Conservation (phyloP, 2,797 vertebrate genomes). For the Neosilurus hyrtlii region DNA sequence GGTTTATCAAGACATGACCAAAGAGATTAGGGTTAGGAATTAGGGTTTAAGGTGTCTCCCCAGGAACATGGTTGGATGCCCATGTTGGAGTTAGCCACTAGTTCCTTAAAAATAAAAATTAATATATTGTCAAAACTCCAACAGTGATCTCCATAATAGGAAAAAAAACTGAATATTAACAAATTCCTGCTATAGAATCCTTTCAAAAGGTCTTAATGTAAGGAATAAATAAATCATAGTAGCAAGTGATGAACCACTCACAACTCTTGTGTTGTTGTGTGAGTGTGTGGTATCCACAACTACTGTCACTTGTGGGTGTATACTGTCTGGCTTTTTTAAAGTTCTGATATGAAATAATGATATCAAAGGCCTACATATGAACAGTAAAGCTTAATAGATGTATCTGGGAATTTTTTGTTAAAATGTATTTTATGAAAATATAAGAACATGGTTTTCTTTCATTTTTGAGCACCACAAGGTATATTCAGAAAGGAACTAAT, state of each 20-base stretch:
- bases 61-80: too few species aligned
- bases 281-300: background rate
- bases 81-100: too few species aligned
- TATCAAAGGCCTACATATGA: background rate
- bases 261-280: background rate
- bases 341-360: background rate
- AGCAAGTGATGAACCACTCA: background rate
- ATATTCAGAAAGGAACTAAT: background rate
- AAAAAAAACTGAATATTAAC: background rate
- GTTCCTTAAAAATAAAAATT: background rate
- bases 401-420: background rate
- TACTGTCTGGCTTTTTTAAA: background rate
- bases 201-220: background rate
- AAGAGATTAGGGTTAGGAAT: too few species aligned
- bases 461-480: background rate
- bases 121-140: background rate
- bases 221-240: background rate
- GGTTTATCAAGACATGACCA: too few species aligned
- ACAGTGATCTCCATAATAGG: background rate
- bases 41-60: too few species aligned
- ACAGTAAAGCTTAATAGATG: background rate
- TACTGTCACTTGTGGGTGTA: background rate
- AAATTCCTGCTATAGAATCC: background rate
- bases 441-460: background rate
- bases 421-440: background rate